phyloP scores from a whole-genome alignment of 1,140 invertebrate species.

The Neodiprion pinetum region DNA sequence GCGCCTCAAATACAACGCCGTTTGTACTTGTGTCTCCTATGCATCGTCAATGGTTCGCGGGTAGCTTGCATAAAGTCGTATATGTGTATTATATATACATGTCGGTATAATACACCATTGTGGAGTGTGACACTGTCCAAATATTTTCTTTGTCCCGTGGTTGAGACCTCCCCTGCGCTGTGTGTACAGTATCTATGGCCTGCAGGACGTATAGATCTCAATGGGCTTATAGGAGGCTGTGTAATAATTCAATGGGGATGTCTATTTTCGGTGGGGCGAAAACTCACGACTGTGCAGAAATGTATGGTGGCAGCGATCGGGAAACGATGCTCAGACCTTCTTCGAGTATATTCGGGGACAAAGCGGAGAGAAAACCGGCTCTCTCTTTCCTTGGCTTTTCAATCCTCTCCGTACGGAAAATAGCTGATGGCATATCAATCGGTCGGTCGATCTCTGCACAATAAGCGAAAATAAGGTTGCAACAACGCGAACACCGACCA shows the following conservation, averaged over 20 bases:
- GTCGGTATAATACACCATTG: slow-evolving; percentile 32
- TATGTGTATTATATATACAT: neutral
- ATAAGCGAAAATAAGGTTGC: no score
- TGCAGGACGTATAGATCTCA: slow-evolving; percentile 49
- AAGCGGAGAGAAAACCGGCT: neutral
- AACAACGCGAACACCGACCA: no score
- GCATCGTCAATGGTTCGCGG: no score
- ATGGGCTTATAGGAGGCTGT: slow-evolving; percentile 32
- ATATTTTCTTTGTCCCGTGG: slow-evolving; percentile 62
- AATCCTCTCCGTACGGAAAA: neutral
- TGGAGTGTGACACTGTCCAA: slow-evolving; percentile 60
- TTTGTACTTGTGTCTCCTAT: no score
- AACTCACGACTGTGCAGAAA: neutral
- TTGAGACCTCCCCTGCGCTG: slow-evolving; percentile 50
- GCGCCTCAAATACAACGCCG: no score
- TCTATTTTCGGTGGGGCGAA: slow-evolving; percentile 30
- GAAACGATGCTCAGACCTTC: neutral
- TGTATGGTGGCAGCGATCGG: neutral
- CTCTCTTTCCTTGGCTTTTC: neutral
- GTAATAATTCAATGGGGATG: slow-evolving; percentile 55
- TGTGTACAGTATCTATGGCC: slow-evolving; percentile 38
- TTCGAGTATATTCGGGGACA: slow-evolving; percentile 6
- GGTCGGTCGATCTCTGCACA: no score
- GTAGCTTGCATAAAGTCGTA: no score
- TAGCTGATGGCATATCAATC: no score